phyloP scores from a whole-genome alignment of 2,797 vertebrate genomes.

The Morelia viridis region DNA sequence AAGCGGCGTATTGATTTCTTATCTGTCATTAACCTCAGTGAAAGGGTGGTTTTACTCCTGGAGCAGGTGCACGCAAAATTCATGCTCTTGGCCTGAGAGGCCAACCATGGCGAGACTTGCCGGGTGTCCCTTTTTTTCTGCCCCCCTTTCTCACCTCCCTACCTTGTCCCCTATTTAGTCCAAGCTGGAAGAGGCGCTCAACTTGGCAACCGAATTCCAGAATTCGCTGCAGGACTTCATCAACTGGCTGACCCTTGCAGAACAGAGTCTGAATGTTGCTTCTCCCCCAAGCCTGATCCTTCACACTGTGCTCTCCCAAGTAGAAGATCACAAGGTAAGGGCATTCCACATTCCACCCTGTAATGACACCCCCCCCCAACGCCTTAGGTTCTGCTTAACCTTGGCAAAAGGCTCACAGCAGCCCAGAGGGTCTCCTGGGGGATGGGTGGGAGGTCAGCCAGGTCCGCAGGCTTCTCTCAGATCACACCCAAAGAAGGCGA shows the following conservation, averaged over 20 bases:
- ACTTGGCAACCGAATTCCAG: conserved; percentile 93
- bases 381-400: neutral
- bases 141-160: neutral
- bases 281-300: conserved; percentile 91
- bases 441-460: neutral
- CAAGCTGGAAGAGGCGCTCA: conserved; percentile 92
- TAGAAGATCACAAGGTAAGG: conserved; percentile 96
- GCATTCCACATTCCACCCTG: neutral
- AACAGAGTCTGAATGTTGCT: conserved; percentile 92
- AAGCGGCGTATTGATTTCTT: too few species aligned
- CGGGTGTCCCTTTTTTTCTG: neutral
- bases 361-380: neutral
- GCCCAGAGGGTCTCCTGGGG: neutral
- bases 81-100: conserved; percentile 52
- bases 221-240: conserved; percentile 97
- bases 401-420: neutral
- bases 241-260: conserved; percentile 96
- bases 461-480: neutral
- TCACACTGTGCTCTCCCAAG: conserved; percentile 91
- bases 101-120: conserved; percentile 44
- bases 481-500: neutral
- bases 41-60: neutral
- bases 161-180: conserved; percentile 70
- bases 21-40: too few species aligned
- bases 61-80: neutral